These are phyloP conservation scores for Apocrypta bakeri DNA, from an alignment of 1,140 invertebrate species.

Conservation along the genomic window DNA sequence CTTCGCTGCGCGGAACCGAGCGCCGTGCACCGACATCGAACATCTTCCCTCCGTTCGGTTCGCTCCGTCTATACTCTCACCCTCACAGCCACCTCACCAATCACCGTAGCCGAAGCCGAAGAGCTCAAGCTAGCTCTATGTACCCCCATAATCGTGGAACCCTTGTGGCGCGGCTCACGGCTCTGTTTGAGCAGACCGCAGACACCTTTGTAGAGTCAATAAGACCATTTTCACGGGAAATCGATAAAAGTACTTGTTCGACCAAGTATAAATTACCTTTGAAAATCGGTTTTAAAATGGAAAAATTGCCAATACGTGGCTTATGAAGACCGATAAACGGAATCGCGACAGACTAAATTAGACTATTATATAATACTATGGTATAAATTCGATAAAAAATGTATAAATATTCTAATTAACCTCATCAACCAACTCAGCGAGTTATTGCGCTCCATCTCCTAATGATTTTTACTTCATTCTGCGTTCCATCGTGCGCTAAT, in stretches of 20 bases:
- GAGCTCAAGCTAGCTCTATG: conserved; percentile 14
- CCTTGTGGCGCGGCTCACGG: conserved; percentile 2
- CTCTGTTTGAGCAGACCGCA: not conserved
- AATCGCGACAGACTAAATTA: no score
- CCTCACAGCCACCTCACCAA: conserved; percentile 31
- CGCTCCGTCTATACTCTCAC: not conserved
- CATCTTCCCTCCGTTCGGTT: conserved; percentile 35
- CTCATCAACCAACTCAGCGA: conserved; percentile 53
- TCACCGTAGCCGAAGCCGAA: not conserved
- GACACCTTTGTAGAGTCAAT: conserved; percentile 15
- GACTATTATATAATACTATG: no score
- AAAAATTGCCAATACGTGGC: not conserved
- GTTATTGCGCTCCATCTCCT: conserved; percentile 44
- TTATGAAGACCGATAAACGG: no score
- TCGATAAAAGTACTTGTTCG: conserved; percentile 1
- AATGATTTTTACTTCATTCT: conserved; percentile 42
- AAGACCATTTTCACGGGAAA: not conserved
- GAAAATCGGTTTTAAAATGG: conserved; percentile 11
- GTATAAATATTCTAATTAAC: conserved; percentile 71
- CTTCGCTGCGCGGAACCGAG: conserved; percentile 56
- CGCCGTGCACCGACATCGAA: conserved; percentile 59
- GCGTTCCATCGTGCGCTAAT: not conserved
- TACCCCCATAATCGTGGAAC: conserved; percentile 14
- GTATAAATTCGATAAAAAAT: conserved; percentile 72
- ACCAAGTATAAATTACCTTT: not conserved